Evolutionary conservation across 2,888 invertebrate species (phyloP).

Genomic region (Lasioglossum zephyrum): DNA sequence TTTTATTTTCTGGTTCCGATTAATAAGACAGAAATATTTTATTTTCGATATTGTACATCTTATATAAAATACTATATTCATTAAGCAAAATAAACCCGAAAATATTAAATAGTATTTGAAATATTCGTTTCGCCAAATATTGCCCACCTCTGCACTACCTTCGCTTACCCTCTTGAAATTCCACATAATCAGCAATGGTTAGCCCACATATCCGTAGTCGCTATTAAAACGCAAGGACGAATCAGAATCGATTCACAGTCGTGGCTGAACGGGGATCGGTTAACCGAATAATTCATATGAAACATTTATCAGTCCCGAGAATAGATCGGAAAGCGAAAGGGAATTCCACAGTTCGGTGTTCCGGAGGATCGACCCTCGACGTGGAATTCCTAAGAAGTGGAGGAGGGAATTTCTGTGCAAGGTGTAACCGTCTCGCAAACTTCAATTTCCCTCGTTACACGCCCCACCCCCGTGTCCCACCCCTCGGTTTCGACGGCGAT

Average conservation of each 20-base stretch:
- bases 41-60: no score
- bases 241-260: background rate
- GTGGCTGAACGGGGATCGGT: background rate
- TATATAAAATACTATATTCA: no score
- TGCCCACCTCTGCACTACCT: background rate
- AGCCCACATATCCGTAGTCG: background rate
- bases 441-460: conserved; percentile 30
- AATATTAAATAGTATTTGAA: no score
- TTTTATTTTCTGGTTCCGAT: no score
- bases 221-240: background rate
- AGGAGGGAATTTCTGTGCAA: background rate
- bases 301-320: background rate
- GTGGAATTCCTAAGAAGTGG: conserved; percentile 1
- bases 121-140: no score
- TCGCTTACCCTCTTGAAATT: background rate
- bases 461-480: background rate
- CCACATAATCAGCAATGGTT: background rate
- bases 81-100: no score
- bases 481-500: conserved; percentile 29
- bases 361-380: background rate
- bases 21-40: no score
- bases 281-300: background rate
- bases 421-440: conserved; percentile 13
- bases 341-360: background rate
- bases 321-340: conserved; percentile 9